phyloP scores from a whole-genome alignment of 2,113 vertebrate species.

The Athene cunicularia region DNA sequence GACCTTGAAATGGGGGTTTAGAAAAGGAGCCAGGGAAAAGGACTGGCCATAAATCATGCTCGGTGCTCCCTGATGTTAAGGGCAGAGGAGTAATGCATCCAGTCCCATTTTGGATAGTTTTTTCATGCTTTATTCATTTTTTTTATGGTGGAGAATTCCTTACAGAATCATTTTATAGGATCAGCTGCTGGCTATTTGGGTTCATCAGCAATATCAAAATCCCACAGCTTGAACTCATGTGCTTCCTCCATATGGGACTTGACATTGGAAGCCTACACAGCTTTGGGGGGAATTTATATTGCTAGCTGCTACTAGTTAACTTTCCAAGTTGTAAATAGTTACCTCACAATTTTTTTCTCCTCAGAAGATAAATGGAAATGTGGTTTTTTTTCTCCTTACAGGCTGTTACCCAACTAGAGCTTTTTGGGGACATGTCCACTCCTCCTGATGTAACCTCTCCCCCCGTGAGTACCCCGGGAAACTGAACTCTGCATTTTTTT shows the following conservation, averaged over 20 bases:
- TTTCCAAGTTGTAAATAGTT: not conserved
- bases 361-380: not conserved
- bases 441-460: slow-evolving; percentile 98
- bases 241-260: not conserved
- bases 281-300: not conserved
- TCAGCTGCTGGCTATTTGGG: not conserved
- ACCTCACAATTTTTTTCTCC: not conserved
- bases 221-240: not conserved
- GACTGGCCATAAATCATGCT: not conserved
- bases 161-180: not conserved
- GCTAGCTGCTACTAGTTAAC: not conserved
- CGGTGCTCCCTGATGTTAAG: not conserved
- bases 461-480: slow-evolving; percentile 83
- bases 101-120: not conserved
- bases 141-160: not conserved
- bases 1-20: not conserved
- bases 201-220: not conserved
- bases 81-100: not conserved
- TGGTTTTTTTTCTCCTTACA: slow-evolving; percentile 68
- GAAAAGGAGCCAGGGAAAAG: not conserved
- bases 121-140: not conserved
- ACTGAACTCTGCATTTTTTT: not conserved
- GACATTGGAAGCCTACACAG: not conserved
- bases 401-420: slow-evolving; percentile 98
- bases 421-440: slow-evolving; percentile 99